Evolutionary conservation across 2,113 vertebrate genomes (phyloP), one percentile per base, ranked within the genome.

Genomic region (Rhagologus leucostigma): DNA sequence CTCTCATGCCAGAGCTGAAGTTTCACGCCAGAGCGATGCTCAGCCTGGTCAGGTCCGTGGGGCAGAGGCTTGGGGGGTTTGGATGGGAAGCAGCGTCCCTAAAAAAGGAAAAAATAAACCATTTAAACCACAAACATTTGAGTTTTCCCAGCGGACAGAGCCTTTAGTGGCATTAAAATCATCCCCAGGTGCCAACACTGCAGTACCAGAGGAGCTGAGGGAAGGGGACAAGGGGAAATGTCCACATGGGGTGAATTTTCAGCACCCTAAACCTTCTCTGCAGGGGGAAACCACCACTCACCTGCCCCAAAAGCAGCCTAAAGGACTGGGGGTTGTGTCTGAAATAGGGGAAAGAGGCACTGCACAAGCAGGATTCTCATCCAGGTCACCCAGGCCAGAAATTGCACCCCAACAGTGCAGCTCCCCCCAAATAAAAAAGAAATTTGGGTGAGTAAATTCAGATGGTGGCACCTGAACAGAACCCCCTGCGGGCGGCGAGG

Each of bases 11-110:
- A 24, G 35, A 57, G 69, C 62, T 44, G 4, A 32, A 65, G 76
- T 37, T 13, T 4, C 46, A 7, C 6, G 15, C 8, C 30, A 2
- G 39, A 6, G 52, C 1, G 1, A 8, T 4, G 81, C 6, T 10
- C 8, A 6, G 15, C 9, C 59, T 24, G 75, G 27, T 22, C 47
- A 4, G 20, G 10, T 10, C 37, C 19, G 32, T 5, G 17, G 46
- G 20, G 16, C 74, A 29, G 42, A 47, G 22, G 19, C 18, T 29
- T 7, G 33, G 64, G 12, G 21, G 13, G 3, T 5, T 47, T 5
- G 33, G 18, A 14, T 52, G 59, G 62, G 24, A 49, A n/a, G 30
- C 0, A 2, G 15, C 2, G 32, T 12, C 30, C 37, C 84, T 92
- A 5, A 15, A 57, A 57, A 57, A 47, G 19, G 44, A 53, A n/a